Conservation (phyloP, 2,888 invertebrate genomes). For the Tetropium fuscum region DNA sequence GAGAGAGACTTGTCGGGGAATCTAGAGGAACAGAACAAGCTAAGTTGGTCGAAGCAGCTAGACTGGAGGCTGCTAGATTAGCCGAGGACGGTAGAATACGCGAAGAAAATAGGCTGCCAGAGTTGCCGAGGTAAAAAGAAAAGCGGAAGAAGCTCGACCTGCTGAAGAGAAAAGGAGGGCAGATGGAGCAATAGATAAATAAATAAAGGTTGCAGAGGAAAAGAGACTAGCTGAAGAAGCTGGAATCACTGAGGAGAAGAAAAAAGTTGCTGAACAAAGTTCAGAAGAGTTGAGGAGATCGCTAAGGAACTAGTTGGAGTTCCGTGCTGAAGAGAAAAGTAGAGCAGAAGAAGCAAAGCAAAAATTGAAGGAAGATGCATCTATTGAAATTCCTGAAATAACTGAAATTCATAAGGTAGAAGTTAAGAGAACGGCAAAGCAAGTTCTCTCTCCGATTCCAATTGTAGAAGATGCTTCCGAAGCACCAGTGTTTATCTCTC, state of each 20-base stretch:
- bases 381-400: slow-evolving; percentile 53
- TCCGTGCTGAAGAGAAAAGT: slow-evolving; percentile 40
- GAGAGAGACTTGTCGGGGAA: too few relatives aligned
- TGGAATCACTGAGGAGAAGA: slow-evolving; percentile 34
- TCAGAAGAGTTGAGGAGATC: slow-evolving; percentile 35
- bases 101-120: slow-evolving; percentile 35
- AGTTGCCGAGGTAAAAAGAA: slow-evolving; percentile 41
- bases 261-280: slow-evolving; percentile 43
- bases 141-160: slow-evolving; percentile 50
- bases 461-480: slow-evolving; percentile 57
- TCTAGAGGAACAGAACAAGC: too few relatives aligned
- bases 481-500: slow-evolving; percentile 72
- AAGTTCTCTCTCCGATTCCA: slow-evolving; percentile 50
- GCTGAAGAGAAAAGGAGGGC: slow-evolving; percentile 41
- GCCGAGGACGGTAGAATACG: slow-evolving; percentile 44
- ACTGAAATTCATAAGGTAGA: slow-evolving; percentile 52
- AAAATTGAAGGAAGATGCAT: slow-evolving; percentile 33
- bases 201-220: slow-evolving; percentile 36
- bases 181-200: slow-evolving; percentile 45
- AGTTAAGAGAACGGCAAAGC: slow-evolving; percentile 40
- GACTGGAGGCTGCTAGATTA: too few relatives aligned
- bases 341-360: slow-evolving; percentile 43
- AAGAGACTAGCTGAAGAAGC: slow-evolving; percentile 49
- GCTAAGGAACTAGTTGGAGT: slow-evolving; percentile 43
- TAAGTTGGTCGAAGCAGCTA: slow-evolving; percentile 42